phyloP scores from a whole-genome alignment of 2,113 vertebrate species.

The Gymnocephalus cernua region DNA sequence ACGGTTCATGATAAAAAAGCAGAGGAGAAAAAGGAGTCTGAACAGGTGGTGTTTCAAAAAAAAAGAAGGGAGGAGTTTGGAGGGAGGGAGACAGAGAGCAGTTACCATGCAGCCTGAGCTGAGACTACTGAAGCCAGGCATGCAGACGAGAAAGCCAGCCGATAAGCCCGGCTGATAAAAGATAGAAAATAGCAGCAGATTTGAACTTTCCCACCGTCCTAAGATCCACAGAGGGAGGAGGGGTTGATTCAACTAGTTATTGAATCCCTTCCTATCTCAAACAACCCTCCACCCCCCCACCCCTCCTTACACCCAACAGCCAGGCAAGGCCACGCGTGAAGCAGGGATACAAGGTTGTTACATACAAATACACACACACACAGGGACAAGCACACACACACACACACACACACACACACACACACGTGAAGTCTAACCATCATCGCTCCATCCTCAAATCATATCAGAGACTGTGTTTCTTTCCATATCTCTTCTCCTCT shows the following conservation, averaged over 20 bases:
- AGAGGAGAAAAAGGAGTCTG: not conserved
- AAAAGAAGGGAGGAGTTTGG: slow-evolving; percentile 26
- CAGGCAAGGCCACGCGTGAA: slow-evolving; percentile 67
- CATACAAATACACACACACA: slow-evolving; percentile 25
- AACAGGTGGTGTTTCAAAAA: slow-evolving; percentile 56
- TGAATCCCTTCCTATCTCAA: slow-evolving; percentile 75
- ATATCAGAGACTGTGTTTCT: slow-evolving; percentile 62
- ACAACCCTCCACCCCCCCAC: not conserved
- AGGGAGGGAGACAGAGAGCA: slow-evolving; percentile 51
- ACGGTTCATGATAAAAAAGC: not conserved
- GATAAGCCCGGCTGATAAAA: slow-evolving; percentile 92
- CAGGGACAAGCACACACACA: too few relatives aligned
- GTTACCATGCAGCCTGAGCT: slow-evolving; percentile 79
- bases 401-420: slow-evolving; percentile 8
- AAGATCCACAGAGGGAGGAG: slow-evolving; percentile 75
- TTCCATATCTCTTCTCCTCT: slow-evolving; percentile 43
- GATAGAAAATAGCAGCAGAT: slow-evolving; percentile 98
- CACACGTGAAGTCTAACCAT: slow-evolving; percentile 47
- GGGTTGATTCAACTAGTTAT: slow-evolving; percentile 73
- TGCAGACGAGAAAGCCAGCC: slow-evolving; percentile 88
- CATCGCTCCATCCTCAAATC: slow-evolving; percentile 53
- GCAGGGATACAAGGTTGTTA: slow-evolving; percentile 38
- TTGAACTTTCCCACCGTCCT: slow-evolving; percentile 94
- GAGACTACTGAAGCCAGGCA: slow-evolving; percentile 88
- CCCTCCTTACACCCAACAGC: slow-evolving; percentile 40